These are phyloP conservation scores for Microctonus brassicae DNA, from an alignment of 2,888 invertebrate species.

Conservation along the genomic window DNA sequence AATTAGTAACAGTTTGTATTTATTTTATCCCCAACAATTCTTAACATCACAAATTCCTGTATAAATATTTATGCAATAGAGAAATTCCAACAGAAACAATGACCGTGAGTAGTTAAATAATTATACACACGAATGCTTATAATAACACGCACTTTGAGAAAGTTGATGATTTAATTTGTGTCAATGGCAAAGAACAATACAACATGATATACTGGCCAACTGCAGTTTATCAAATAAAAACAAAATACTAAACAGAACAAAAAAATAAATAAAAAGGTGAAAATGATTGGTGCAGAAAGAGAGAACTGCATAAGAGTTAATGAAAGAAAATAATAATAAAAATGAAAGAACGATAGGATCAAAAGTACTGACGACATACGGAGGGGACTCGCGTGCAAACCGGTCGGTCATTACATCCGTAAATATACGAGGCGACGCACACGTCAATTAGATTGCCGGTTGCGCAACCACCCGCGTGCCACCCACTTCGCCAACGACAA, in stretches of 20 bases:
- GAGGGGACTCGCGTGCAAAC: constrained; percentile 46
- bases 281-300: neutral
- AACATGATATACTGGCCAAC: neutral
- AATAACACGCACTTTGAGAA: neutral
- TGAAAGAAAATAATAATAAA: neutral
- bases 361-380: neutral
- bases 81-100: neutral
- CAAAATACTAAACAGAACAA: neutral
- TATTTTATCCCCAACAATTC: no score
- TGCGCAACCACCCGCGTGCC: constrained; percentile 51
- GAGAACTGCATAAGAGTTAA: neutral
- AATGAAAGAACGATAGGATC: neutral
- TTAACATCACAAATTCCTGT: no score
- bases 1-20: no score
- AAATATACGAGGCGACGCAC: constrained; percentile 52
- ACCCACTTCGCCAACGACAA: constrained; percentile 52
- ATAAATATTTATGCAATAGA: constrained; percentile 21
- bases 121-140: neutral
- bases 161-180: neutral
- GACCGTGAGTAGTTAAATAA: no score
- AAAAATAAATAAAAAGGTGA: neutral
- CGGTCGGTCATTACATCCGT: constrained; percentile 52
- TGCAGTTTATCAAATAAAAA: neutral
- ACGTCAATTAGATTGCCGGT: constrained; percentile 56
- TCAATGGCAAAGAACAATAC: neutral